Conservation (phyloP, 2,113 vertebrate species). For the Platycercus adscitus region DNA sequence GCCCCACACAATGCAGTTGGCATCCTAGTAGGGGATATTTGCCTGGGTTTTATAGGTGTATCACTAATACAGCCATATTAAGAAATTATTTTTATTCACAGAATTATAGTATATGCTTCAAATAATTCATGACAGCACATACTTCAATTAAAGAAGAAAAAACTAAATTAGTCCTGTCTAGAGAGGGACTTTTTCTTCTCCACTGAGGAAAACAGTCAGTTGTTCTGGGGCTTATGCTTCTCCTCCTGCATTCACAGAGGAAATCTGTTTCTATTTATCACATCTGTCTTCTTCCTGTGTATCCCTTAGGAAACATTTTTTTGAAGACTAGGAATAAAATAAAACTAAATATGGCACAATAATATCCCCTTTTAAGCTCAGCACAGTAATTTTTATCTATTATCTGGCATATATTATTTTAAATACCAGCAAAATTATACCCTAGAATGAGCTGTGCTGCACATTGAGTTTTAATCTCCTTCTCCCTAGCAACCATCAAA, state of each 20-base stretch:
- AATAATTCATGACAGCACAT: not conserved
- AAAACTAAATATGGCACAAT: conserved; percentile 25
- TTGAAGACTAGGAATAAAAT: conserved; percentile 17
- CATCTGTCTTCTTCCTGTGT: conserved; percentile 10
- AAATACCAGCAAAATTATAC: conserved; percentile 62
- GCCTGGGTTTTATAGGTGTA: accelerated
- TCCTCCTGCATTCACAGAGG: not conserved
- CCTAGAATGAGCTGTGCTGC: not conserved
- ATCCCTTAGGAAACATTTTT: conserved; percentile 31
- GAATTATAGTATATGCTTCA: not conserved
- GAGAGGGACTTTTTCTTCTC: not conserved
- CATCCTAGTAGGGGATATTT: not conserved
- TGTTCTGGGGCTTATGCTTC: not conserved
- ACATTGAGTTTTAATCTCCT: conserved; percentile 48
- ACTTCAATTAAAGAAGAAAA: not conserved
- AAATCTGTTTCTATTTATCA: conserved; percentile 37
- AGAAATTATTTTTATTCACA: not conserved
- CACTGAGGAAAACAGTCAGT: not conserved
- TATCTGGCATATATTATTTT: conserved; percentile 57
- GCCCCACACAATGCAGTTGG: accelerated
- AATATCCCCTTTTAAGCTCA: conserved; percentile 37
- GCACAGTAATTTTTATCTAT: conserved; percentile 51
- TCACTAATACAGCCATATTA: not conserved
- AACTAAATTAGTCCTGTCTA: not conserved
- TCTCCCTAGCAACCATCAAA: conserved; percentile 51